Evolutionary conservation across 2,797 vertebrate genomes (phyloP), one percentile per base, ranked within the genome.

Genomic region (Lithobates pipiens): DNA sequence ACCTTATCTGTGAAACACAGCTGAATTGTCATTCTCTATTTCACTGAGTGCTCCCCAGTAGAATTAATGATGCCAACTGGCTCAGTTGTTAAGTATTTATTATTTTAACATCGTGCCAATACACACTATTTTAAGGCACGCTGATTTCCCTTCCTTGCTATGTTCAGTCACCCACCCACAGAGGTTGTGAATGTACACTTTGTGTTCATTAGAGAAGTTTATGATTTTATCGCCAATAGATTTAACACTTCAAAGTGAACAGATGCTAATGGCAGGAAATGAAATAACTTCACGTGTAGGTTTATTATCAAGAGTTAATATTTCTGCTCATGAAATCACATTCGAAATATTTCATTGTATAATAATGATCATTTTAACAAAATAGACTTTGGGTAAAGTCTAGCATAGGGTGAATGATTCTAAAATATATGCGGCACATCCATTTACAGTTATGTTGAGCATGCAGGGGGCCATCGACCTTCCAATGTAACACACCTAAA

Each of bases 41-140:
- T 69, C 65, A 50, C 65, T 25, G 11, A 68, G 39, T 46, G 5
- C 42, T 69, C 65, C 27, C 42, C 23, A 18, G 9, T 44, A 79
- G 39, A 70, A 69, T 46, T 69, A 50, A 46, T 70, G 25, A 42
- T 34, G 77, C 77, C 77, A 79, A 46, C 39, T 69, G 77, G 63
- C 65, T 79, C n/a, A 32, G 42, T 32, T 54, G 39, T 23, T 78
- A 44, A 42, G 76, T 69, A 69, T 69, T 69, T 23, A 65, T 79
- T 69, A 23, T 50, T 46, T 32, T 68, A 46, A 39, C 78, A n/a
- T 57, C n/a, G 27, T 57, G 65, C 77, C 67, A 80, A 46, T 15
- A 6, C 8, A 79, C 46, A 23, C 75, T 77, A 32, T 80, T 70
- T 80, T 54, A 67, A 54, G 77, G 42, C 25, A 32, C 25, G 4